Base-by-base conservation (phyloP, 1,140 invertebrate species). In the Rhizoglyphus robini region DNA sequence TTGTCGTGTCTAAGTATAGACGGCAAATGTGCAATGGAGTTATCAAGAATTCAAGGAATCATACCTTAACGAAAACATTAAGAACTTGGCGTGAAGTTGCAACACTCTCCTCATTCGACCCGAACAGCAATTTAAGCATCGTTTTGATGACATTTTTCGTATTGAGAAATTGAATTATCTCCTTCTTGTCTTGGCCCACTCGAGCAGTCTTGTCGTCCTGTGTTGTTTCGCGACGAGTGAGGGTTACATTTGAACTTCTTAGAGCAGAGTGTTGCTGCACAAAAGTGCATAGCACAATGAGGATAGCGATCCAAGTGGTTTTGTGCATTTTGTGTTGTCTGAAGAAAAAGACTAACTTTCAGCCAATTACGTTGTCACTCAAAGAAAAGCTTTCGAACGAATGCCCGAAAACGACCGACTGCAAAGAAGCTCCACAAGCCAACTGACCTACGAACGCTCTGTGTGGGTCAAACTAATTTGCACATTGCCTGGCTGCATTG, bases 21-120 rank as follows among this genome's bases (percentile, higher is more conserved):
- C n/a, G n/a, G n/a, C n/a, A n/a, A n/a, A n/a, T n/a, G n/a, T n/a
- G n/a, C n/a, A n/a, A n/a, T n/a, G n/a, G n/a, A n/a, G n/a, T n/a
- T n/a, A n/a, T n/a, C n/a, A n/a, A n/a, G n/a, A n/a, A n/a, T n/a
- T n/a, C n/a, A n/a, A n/a, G n/a, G n/a, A n/a, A 46, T 49, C 65
- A 31, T 66, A 69, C 65, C 51, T 68, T 68, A 27, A 72, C 71
- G 11, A 73, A 65, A 48, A 73, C 63, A 58, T 67, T 69, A 0
- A 73, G 47, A 3, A 73, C 71, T 63, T 73, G 70, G 23, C 72
- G 60, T 0, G 72, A 73, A 11, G 72, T 73, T 0, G 72, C 72
- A 1, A 69, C 58, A 38, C 68, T 70, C 51, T 73, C 72, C 38
- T 73, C 72, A 36, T 70, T 69, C 32, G 64, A 68, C 18, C 72